Percentiles rank a stretch among this genome's conserved stretches.
phyloP scores from a whole-genome alignment of 2,797 vertebrate species.

The Onychomys arenicola region DNA sequence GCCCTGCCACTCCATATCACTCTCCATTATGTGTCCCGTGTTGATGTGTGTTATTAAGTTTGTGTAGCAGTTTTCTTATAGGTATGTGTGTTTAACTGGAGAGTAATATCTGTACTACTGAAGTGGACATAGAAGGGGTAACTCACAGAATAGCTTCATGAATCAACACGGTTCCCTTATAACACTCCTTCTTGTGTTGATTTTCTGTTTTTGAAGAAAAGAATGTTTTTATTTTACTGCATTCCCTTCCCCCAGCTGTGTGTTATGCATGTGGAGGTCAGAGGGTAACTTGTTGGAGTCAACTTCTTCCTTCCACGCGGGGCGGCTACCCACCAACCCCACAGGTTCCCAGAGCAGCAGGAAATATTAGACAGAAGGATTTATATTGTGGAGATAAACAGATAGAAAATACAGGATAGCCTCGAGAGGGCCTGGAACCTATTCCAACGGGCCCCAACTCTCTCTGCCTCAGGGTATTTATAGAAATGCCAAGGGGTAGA shows the following conservation, averaged over 20 bases:
- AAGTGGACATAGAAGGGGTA: background rate
- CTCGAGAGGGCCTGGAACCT: too few species aligned
- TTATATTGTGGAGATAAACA: too few species aligned
- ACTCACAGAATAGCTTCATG: background rate
- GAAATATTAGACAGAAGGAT: too few species aligned
- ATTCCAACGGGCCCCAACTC: too few species aligned
- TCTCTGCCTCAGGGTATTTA: too few species aligned
- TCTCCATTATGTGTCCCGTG: too few species aligned
- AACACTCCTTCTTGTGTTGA: background rate
- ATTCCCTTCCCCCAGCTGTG: background rate
- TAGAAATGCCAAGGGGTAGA: too few species aligned
- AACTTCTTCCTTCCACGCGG: background rate
- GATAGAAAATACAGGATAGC: too few species aligned
- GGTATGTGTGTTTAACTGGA: background rate
- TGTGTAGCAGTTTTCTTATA: background rate
- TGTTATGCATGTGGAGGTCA: background rate
- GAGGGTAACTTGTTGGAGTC: background rate
- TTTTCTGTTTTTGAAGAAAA: background rate
- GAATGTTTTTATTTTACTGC: background rate
- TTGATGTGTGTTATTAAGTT: background rate
- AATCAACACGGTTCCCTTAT: background rate
- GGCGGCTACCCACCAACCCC: too few species aligned
- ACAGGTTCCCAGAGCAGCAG: too few species aligned
- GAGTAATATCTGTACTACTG: background rate
- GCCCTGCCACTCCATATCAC: too few species aligned